phyloP scores from a whole-genome alignment of 2,797 vertebrate genomes.

The Enteromius radiatus region DNA sequence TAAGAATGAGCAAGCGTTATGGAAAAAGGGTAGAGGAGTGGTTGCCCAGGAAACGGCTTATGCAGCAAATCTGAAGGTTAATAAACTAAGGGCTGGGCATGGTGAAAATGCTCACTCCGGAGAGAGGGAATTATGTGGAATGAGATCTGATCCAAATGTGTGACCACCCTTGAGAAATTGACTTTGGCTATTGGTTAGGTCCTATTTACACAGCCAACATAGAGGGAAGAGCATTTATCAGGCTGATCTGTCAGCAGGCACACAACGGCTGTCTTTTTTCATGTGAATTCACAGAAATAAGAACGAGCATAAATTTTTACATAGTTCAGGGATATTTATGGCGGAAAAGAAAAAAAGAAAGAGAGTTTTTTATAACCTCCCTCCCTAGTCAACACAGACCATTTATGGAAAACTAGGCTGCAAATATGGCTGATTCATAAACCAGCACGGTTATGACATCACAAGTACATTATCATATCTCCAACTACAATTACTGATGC shows the following conservation, averaged over 20 bases:
- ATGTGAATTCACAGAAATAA: slow-evolving; percentile 6
- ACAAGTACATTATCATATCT: not conserved
- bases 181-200: slow-evolving; percentile 64
- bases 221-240: slow-evolving; percentile 32
- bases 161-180: slow-evolving; percentile 62
- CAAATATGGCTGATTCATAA: not conserved
- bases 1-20: slow-evolving; percentile 49
- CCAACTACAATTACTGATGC: not conserved
- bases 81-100: slow-evolving; percentile 47
- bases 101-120: slow-evolving; percentile 41
- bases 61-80: slow-evolving; percentile 72
- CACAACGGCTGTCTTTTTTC: slow-evolving; percentile 20
- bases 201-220: slow-evolving; percentile 54
- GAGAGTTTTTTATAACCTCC: not conserved
- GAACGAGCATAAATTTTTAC: not conserved
- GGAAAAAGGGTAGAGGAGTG: slow-evolving; percentile 63
- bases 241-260: not conserved
- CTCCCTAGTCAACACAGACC: not conserved
- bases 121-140: slow-evolving; percentile 55
- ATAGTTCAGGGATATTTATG: not conserved
- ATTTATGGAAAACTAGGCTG: not conserved
- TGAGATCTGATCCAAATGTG: slow-evolving; percentile 54
- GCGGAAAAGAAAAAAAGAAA: not conserved
- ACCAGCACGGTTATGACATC: not conserved
- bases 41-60: slow-evolving; percentile 66